These are phyloP conservation scores for Trachops cirrhosus DNA, from an alignment of 2,797 vertebrate species.

Conservation along the genomic window DNA sequence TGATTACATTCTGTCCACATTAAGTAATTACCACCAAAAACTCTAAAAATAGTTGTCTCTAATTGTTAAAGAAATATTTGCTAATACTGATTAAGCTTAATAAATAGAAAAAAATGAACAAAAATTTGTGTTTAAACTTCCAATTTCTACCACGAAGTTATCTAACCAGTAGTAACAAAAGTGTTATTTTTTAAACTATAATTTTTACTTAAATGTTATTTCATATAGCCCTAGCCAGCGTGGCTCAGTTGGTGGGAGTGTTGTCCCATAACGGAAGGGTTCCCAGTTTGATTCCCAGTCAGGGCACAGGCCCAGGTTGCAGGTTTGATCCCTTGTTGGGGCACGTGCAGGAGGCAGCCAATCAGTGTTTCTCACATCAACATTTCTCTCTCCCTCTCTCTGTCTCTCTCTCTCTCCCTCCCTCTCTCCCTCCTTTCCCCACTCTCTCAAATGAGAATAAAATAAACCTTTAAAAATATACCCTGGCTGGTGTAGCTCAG, in stretches of 20 bases:
- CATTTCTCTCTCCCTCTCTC: neutral
- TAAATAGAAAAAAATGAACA: neutral
- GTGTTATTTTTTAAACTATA: no score
- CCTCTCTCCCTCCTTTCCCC: no score
- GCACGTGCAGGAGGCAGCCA: neutral
- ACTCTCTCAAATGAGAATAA: no score
- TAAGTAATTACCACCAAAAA: neutral
- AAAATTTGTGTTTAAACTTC: constrained; percentile 28
- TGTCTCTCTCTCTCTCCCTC: no score
- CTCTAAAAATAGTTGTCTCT: neutral
- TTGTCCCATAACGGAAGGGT: neutral
- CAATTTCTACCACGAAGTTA: neutral
- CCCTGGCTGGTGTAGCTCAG: no score
- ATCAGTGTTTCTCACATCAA: neutral
- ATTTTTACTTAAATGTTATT: no score
- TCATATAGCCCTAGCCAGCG: no score
- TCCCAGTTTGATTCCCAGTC: neutral
- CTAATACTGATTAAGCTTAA: neutral
- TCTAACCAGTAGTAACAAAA: neutral
- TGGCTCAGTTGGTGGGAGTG: neutral
- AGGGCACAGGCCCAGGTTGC: neutral
- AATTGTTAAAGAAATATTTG: constrained; percentile 5
- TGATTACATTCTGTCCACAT: neutral
- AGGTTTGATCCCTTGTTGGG: neutral
- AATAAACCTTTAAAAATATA: no score